phyloP scores from a whole-genome alignment of 2,888 invertebrate species.

The Chloromyia formosa region DNA sequence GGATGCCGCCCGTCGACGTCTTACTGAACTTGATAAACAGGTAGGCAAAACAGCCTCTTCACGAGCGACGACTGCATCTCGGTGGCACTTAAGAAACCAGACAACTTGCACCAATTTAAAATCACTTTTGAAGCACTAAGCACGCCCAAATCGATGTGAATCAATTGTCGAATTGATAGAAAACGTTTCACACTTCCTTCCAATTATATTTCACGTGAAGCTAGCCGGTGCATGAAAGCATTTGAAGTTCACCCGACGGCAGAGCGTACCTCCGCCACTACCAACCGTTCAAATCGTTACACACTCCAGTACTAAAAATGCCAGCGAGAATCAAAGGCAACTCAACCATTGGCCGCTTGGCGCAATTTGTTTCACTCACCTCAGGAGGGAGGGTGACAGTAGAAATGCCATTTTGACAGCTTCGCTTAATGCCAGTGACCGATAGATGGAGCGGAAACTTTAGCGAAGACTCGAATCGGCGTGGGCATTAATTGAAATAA shows the following conservation, averaged over 20 bases:
- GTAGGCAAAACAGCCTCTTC: slow-evolving; percentile 13
- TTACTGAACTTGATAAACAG: slow-evolving; percentile 34
- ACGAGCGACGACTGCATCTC: neutral
- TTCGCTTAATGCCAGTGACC: neutral
- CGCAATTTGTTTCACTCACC: neutral
- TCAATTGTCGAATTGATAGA: neutral
- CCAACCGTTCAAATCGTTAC: slow-evolving; percentile 15
- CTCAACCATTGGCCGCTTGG: neutral
- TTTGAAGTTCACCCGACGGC: neutral
- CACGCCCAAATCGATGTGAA: neutral
- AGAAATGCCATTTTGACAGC: neutral
- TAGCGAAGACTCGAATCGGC: neutral
- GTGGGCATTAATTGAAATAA: neutral
- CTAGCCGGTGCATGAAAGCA: slow-evolving; percentile 9
- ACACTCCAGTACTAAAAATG: slow-evolving; percentile 11
- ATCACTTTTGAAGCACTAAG: neutral
- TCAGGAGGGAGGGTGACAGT: neutral
- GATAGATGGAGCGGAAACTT: neutral
- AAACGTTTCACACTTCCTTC: neutral
- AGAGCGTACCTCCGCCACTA: slow-evolving; percentile 1
- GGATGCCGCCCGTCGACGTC: neutral
- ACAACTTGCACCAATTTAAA: no score
- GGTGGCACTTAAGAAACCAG: neutral
- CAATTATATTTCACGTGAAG: neutral
- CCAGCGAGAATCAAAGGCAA: neutral